Base-by-base conservation (phyloP, 1,140 invertebrate genomes). In the Trichoplusia ni region DNA sequence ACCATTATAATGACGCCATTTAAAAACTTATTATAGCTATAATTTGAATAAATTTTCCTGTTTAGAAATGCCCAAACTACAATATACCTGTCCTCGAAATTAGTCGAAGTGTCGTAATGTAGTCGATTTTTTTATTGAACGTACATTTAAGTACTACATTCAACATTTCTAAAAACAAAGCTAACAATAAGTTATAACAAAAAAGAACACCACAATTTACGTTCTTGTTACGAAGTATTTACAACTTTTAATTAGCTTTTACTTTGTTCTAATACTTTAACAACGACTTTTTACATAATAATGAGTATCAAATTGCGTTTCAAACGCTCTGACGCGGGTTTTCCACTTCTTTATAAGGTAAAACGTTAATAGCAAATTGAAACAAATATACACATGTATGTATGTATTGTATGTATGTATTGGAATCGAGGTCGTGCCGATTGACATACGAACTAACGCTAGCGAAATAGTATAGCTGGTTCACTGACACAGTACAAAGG, bases 381-480 rank as follows among this genome's bases (percentile, higher is more conserved):
- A n/a, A 29, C 31, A 21, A 19, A 38, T 21, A 49, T 37, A n/a
- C 27, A 37, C n/a, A n/a, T n/a, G n/a, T n/a, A n/a, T n/a, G n/a
- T n/a, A n/a, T n/a, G n/a, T n/a, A n/a, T n/a, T n/a, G n/a, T n/a
- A n/a, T n/a, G n/a, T 19, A 18, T 40, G 19, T 40, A 13, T 11
- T 8, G 5, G 58, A 38, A 61, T 49, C 29, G 44, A 40, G 59
- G 59, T 37, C 59, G 51, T 19, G n/a, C 9, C 59, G 59, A 62
- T 62, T 62, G 59, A 62, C 46, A 62, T 37, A 51, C 46, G 59
- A 49, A 31, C 40, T 42, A 58, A 13, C 21, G 19, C 37, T 58
- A 58, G 27, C 23, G 29, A 58, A 58, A 58, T 44, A 35, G 16
- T 25, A 14, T 54, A 38, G 8, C 21, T 29, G 25, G 54, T 58